Conservation (phyloP, 1,140 invertebrate species). For the Pygmarrhopalites habei region DNA sequence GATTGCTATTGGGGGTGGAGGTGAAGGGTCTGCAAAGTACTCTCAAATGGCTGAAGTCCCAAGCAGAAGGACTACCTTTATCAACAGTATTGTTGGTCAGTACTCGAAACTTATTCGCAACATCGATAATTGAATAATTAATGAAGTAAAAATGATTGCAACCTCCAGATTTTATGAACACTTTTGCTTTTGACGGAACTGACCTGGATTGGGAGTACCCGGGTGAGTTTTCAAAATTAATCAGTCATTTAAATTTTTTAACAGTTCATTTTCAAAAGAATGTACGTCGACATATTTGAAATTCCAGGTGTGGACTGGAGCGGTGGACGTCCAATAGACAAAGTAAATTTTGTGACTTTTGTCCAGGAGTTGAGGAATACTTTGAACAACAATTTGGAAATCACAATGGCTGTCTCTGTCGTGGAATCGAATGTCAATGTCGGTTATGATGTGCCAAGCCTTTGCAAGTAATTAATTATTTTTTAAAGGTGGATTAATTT, state of each 20-base stretch:
- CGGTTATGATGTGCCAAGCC: conserved; percentile 78
- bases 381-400: conserved; percentile 67
- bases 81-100: conserved; percentile 26
- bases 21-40: conserved; percentile 21
- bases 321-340: conserved; percentile 74
- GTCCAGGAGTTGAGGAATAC: conserved; percentile 68
- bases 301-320: conserved; percentile 67
- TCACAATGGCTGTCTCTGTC: conserved; percentile 77
- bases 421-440: conserved; percentile 76
- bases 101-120: too few relatives aligned
- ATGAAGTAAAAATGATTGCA: too few relatives aligned
- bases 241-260: too few relatives aligned
- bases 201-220: conserved; percentile 77
- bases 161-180: conserved; percentile 61
- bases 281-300: too few relatives aligned
- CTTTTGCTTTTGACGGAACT: conserved; percentile 71
- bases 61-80: conserved; percentile 12
- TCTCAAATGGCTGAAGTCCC: conserved; percentile 20
- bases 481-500: background rate
- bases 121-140: too few relatives aligned
- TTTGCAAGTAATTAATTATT: conserved; percentile 59
- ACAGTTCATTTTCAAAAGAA: too few relatives aligned
- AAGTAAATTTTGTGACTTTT: conserved; percentile 72
- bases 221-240: too few relatives aligned
- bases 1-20: conserved; percentile 16